A percentile compares a stretch with the other conserved stretches of the same genome.
These are phyloP conservation scores for Branchinecta lindahli DNA, from an alignment of 1,140 invertebrate species.

Conservation along the genomic window DNA sequence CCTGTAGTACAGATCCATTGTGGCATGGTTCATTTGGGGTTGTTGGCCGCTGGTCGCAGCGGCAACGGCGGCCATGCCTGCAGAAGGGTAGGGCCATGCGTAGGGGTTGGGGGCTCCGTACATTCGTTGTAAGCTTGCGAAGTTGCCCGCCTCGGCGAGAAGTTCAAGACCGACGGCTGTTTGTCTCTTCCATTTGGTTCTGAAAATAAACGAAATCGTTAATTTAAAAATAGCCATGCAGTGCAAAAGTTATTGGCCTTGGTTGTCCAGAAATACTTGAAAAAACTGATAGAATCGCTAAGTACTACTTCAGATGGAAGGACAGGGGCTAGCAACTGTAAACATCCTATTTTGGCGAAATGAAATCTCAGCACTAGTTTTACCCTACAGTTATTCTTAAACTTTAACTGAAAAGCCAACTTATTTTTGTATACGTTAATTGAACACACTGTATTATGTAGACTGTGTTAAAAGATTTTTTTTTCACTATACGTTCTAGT, in stretches of 20 bases:
- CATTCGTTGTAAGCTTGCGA: slow-evolving; percentile 77
- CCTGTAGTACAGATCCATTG: slow-evolving; percentile 61
- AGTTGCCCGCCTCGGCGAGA: slow-evolving; percentile 88
- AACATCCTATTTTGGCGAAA: too few species aligned
- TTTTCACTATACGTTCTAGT: too few species aligned
- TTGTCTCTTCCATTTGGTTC: slow-evolving; percentile 99
- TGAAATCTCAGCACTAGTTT: too few species aligned
- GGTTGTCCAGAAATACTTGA: too few species aligned
- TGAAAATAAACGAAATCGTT: slow-evolving; percentile 39
- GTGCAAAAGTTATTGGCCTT: background rate
- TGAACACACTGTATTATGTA: too few species aligned
- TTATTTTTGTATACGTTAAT: too few species aligned
- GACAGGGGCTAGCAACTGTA: too few species aligned
- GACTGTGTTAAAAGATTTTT: too few species aligned
- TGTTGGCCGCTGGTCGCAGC: slow-evolving; percentile 33
- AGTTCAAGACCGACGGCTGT: slow-evolving; percentile 92
- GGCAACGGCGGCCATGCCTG: slow-evolving; percentile 24
- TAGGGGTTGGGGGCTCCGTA: slow-evolving; percentile 49
- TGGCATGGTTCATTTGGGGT: slow-evolving; percentile 27
- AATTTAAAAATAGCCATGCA: slow-evolving; percentile 1
- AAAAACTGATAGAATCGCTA: too few species aligned
- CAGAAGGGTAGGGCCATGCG: slow-evolving; percentile 39
- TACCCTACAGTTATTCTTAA: too few species aligned
- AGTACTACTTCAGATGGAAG: too few species aligned
- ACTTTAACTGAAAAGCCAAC: too few species aligned